Evolutionary conservation across 2,888 invertebrate genomes (phyloP), one percentile per base, ranked within the genome.

Genomic region (Andricus curvator): DNA sequence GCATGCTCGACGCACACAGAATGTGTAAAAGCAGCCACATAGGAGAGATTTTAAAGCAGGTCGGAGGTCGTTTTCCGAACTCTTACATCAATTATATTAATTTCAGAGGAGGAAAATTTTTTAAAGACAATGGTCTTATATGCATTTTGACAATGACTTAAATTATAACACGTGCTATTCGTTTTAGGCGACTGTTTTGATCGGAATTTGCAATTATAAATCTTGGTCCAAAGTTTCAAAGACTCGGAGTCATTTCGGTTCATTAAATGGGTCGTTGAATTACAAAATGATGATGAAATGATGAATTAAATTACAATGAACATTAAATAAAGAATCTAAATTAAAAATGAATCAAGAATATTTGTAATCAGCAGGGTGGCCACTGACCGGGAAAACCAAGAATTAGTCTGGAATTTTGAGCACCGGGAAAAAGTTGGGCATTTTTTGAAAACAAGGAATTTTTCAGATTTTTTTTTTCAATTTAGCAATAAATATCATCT

Each of bases 1-100:
- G 83, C 83, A 83, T 81, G 68, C 78, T 79, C 78, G 78, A 83
- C 84, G 81, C 81, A 81, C 82, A 79, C 80, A 80, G 81, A 64
- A 77, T 64, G 17, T 77, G 25, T 77, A 64, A 22, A 77, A 41
- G 17, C 9, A 62, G 9, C 8, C 17, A 77, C 25, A 37, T 41
- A 25, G 44, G 13, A 82, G 81, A 82, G 78, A 81, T 80, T 62
- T 62, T 62, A 13, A 62, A 62, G 1, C 33, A 51, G 74, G 74
- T 51, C 51, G 20, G 48, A 70, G 70, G 70, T 70, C 44, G 44
- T 51, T 51, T 70, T 70, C 17, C 68, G 17, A 48, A 48, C 25
- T 70, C 17, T 48, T 70, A 29, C 25, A 29, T 48, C 29, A 74
- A 74, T 74, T 48, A 29, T 70, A 70, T 44, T 25, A 68, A 44